phyloP scores from a whole-genome alignment of 2,797 vertebrate genomes.

The Champsocephalus esox region DNA sequence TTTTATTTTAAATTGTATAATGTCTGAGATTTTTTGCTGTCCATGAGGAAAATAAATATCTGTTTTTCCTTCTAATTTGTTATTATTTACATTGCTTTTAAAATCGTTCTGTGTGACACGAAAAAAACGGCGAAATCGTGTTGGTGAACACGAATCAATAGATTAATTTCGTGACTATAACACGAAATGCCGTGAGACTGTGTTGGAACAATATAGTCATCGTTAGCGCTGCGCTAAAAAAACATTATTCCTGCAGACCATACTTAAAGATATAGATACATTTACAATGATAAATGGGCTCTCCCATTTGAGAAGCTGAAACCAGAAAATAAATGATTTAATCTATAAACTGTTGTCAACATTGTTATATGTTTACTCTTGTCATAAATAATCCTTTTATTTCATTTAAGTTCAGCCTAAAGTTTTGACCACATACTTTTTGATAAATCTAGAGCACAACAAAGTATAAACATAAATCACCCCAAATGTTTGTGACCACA shows the following conservation, averaged over 20 bases:
- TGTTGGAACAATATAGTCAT: not conserved
- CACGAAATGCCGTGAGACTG: too few species aligned
- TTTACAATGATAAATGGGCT: not conserved
- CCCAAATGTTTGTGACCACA: slow-evolving; percentile 10
- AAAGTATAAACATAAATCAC: slow-evolving; percentile 23
- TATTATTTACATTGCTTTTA: too few species aligned
- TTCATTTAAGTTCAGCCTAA: not conserved
- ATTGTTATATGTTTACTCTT: not conserved
- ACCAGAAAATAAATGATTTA: not conserved
- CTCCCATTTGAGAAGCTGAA: not conserved
- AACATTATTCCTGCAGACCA: not conserved
- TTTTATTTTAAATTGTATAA: too few species aligned
- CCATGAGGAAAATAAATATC: too few species aligned
- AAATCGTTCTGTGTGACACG: too few species aligned
- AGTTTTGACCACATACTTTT: not conserved
- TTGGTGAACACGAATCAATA: too few species aligned
- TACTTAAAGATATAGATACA: not conserved
- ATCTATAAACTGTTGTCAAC: not conserved
- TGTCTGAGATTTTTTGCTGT: too few species aligned
- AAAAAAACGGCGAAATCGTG: too few species aligned
- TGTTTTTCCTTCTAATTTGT: too few species aligned
- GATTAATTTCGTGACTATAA: too few species aligned
- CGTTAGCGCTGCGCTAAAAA: not conserved
- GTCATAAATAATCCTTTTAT: not conserved
- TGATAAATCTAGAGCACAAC: slow-evolving; percentile 4